A percentile compares a stretch with the other conserved stretches of the same genome.
phyloP scores from a whole-genome alignment of 2,888 invertebrate species.

The Mesodorylaimus sp. region DNA sequence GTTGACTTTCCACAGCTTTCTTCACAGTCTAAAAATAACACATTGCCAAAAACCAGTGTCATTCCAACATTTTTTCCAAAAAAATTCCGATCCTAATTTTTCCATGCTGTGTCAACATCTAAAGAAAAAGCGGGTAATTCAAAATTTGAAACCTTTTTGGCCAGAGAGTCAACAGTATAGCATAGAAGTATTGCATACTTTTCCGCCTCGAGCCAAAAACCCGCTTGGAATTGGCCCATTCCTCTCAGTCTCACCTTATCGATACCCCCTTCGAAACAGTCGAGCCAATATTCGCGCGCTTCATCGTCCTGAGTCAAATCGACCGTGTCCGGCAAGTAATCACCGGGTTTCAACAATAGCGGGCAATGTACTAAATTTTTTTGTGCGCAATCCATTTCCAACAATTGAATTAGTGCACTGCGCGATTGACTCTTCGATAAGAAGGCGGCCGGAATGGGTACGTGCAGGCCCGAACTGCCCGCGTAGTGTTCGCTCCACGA shows the following conservation, averaged over 20 bases:
- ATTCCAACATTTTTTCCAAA: too few species aligned
- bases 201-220: too few species aligned
- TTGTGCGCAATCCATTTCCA: slow-evolving; percentile 42
- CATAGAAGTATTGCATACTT: too few species aligned
- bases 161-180: too few species aligned
- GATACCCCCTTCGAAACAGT: slow-evolving; percentile 64
- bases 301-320: slow-evolving; percentile 65
- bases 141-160: too few species aligned
- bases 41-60: too few species aligned
- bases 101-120: too few species aligned
- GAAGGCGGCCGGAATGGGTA: slow-evolving; percentile 13
- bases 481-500: slow-evolving; percentile 52
- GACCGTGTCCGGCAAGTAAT: slow-evolving; percentile 75
- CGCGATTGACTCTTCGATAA: background rate
- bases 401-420: slow-evolving; percentile 34
- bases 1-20: slow-evolving; percentile 59
- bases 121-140: too few species aligned
- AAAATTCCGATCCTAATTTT: too few species aligned
- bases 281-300: slow-evolving; percentile 72
- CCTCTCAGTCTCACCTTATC: slow-evolving; percentile 44
- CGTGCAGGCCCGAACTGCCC: slow-evolving; percentile 42
- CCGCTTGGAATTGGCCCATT: too few species aligned
- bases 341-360: slow-evolving; percentile 53
- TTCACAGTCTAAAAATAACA: slow-evolving; percentile 43
- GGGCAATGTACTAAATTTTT: slow-evolving; percentile 48